Evolutionary conservation across 1,140 invertebrate genomes (phyloP).

Genomic region (Holcopasites calliopsidis): DNA sequence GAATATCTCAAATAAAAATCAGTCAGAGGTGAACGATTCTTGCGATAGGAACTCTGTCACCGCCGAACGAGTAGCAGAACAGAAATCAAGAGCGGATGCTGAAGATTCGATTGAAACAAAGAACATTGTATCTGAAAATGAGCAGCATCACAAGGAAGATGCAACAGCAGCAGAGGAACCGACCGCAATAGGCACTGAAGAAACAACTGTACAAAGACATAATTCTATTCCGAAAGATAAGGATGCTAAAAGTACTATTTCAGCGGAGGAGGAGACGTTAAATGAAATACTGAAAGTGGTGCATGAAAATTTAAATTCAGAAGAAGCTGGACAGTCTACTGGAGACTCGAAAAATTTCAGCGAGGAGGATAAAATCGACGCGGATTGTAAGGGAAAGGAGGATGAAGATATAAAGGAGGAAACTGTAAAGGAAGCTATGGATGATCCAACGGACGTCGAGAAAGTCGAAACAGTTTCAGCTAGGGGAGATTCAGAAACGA

Average conservation of each 20-base stretch:
- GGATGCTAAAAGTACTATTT: not conserved
- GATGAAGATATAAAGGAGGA: slow-evolving; percentile 1
- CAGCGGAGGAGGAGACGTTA: slow-evolving; percentile 4
- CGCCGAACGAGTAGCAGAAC: not conserved
- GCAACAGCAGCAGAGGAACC: not conserved
- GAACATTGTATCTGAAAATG: not conserved
- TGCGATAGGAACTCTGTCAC: not conserved
- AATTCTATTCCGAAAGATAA: not conserved
- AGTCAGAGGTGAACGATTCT: not conserved
- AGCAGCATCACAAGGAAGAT: not conserved
- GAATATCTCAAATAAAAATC: not conserved
- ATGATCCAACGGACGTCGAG: not conserved
- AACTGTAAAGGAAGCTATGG: not conserved
- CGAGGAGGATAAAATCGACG: not conserved
- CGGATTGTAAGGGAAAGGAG: not conserved
- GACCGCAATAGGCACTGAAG: not conserved
- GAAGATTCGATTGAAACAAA: not conserved
- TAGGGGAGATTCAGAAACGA: slow-evolving; percentile 18
- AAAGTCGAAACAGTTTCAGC: not conserved
- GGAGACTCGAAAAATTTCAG: not conserved
- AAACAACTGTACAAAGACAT: not conserved
- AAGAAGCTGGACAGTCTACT: not conserved
- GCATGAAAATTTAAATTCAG: slow-evolving; percentile 40
- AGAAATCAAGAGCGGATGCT: not conserved
- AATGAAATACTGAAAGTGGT: slow-evolving; percentile 51